Evolutionary conservation across 30 jellyfish, hydroid and myxozoan genomes (phyloP), one percentile per base, ranked within the genome.

Genomic region (Aurelia coerulea): DNA sequence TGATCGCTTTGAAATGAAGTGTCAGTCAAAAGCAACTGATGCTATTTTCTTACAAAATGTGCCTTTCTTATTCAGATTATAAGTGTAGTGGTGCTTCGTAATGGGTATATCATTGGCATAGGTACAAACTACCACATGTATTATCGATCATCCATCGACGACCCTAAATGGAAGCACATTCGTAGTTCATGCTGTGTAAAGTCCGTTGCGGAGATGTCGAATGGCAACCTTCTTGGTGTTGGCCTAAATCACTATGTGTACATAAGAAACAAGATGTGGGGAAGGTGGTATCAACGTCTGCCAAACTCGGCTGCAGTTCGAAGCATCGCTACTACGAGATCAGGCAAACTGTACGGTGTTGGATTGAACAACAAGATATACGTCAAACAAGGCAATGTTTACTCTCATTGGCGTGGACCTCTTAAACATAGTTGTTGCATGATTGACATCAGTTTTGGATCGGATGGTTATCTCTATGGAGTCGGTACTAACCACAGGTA

Each of bases 381-480:
- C 58, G 39, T 35, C 29, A 79, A 70, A 65, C 46, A 34, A 16
- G 13, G 81, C 56, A 46, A 7, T 46, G 37, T 62, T 71, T 12
- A 70, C 54, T 37, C 73, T 41, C 62, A 64, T 49, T 79, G 90
- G 90, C 5, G 15, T 9, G 90, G 82, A 19, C 90, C 90, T 6
- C 58, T 79, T 53, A 2, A 2, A 18, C 51, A 79, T 62, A 46
- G 81, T 46, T 71, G 90, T 12, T 19, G 16, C 31, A 41, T 51
- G 6, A 68, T 65, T 15, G 90, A 79, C 73, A 54, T 79, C 34
- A 41, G 29, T 15, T 41, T 29, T n/a, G 80, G 74, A 5, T 42
- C 81, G n/a, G 81, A 65, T 66, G 90, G 90, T 9, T 66, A 41
- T 79, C 81, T 79, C 12, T 79, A 79, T 66, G 90, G 90, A 46